phyloP scores from a whole-genome alignment of 2,888 invertebrate genomes.

The Ethmia dodecea region DNA sequence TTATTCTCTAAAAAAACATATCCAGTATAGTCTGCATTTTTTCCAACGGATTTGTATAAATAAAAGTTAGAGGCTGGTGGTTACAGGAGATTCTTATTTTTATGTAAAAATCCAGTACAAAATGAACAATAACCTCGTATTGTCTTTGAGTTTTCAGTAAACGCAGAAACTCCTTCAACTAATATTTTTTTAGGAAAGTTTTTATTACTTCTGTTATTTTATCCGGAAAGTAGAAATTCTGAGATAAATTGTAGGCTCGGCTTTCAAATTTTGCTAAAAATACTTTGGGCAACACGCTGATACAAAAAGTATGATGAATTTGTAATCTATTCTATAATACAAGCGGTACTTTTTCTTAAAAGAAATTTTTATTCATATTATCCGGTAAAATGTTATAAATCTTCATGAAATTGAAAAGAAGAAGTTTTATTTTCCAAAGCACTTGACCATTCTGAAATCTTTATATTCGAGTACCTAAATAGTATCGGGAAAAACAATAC shows the following conservation, averaged over 20 bases:
- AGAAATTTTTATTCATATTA: too few species aligned
- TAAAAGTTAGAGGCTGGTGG: slow-evolving; percentile 13
- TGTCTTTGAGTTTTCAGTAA: slow-evolving; percentile 30
- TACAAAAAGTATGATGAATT: not conserved
- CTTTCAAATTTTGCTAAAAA: slow-evolving; percentile 38
- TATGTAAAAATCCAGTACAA: slow-evolving; percentile 31
- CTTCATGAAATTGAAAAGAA: too few species aligned
- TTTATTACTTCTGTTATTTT: slow-evolving; percentile 50
- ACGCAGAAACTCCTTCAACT: slow-evolving; percentile 38
- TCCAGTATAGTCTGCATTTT: too few species aligned
- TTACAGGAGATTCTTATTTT: slow-evolving; percentile 28
- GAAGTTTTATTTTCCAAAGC: too few species aligned
- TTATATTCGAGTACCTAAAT: too few species aligned
- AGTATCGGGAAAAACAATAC: too few species aligned
- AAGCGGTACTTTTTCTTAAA: too few species aligned
- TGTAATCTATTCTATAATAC: too few species aligned
- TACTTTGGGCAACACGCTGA: slow-evolving; percentile 7
- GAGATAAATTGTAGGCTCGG: slow-evolving; percentile 34
- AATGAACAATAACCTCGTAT: slow-evolving; percentile 36
- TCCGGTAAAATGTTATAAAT: too few species aligned
- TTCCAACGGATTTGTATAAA: too few species aligned
- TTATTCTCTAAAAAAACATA: too few species aligned
- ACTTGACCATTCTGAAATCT: too few species aligned
- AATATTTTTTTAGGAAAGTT: slow-evolving; percentile 48
- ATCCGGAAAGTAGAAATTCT: slow-evolving; percentile 32